Evolutionary conservation across 2,888 invertebrate species (phyloP), one percentile per base, ranked within the genome.

Genomic region (Acronicta leporina): DNA sequence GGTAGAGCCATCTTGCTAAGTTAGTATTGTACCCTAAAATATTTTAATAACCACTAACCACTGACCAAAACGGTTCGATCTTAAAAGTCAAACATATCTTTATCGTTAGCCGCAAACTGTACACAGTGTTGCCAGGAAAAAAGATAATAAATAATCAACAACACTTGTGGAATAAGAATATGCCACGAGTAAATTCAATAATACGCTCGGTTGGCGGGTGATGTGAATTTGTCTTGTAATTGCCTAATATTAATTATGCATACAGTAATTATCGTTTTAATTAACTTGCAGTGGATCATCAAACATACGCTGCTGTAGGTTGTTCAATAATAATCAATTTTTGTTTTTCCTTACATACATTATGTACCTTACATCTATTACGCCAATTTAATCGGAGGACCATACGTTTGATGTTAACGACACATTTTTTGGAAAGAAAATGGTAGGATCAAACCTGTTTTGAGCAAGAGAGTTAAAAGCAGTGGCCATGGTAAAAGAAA

Each of bases 51-150:
- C n/a, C n/a, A n/a, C n/a, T 54, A 66, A 77, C 73, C 56, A 55
- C 78, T 60, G 62, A 75, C 75, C 75, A 68, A 80, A 80, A 75
- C 64, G 68, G 68, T 71, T 54, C 51, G 55, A 73, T 72, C 62
- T 53, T 66, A 72, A 71, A 75, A 79, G 68, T 75, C 69, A 79
- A 82, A 81, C 80, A 76, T 75, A 70, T 81, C 72, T 82, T 79
- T 77, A 83, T 49, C 50, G 71, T 63, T 76, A 56, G 73, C 86
- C 84, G 71, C 83, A 84, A 79, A 79, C 74, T 64, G 71, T 63
- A 71, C 73, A 72, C 74, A 71, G 76, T 80, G 81, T 77, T 84
- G 77, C 79, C 52, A 67, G 54, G 50, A 70, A 70, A 83, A 86
- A 87, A 87, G 84, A 44, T 50, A 60, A 47, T 62, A 63, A 69